These are phyloP conservation scores for Pitta sordida DNA, from an alignment of 2,113 vertebrate species.

Conservation along the genomic window DNA sequence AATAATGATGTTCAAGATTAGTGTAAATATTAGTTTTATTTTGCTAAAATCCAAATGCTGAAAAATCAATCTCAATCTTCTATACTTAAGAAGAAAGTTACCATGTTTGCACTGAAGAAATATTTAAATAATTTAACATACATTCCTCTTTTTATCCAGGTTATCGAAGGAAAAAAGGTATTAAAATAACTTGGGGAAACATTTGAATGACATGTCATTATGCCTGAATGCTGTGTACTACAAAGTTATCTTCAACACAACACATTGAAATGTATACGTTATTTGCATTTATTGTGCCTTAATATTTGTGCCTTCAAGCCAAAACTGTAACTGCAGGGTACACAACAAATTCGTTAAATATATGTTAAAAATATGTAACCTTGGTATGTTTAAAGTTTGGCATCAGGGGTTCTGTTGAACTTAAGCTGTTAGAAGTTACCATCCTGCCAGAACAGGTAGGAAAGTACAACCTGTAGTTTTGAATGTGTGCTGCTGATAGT, in stretches of 20 bases:
- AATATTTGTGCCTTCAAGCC: slow-evolving; percentile 67
- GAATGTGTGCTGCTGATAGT: not conserved
- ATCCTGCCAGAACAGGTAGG: not conserved
- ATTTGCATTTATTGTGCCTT: slow-evolving; percentile 75
- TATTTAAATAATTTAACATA: slow-evolving; percentile 55
- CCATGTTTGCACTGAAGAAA: slow-evolving; percentile 31
- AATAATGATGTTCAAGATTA: not conserved
- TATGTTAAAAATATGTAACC: slow-evolving; percentile 5
- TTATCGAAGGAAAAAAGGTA: slow-evolving; percentile 58
- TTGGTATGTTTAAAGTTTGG: slow-evolving; percentile 26
- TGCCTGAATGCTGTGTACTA: slow-evolving; percentile 31
- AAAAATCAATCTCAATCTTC: slow-evolving; percentile 5
- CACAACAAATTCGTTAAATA: slow-evolving; percentile 19
- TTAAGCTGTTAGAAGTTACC: slow-evolving; percentile 58
- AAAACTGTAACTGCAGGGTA: slow-evolving; percentile 60
- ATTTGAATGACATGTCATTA: slow-evolving; percentile 59
- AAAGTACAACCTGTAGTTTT: not conserved
- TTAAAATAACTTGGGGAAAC: slow-evolving; percentile 61
- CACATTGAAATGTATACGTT: slow-evolving; percentile 58
- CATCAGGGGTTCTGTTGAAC: slow-evolving; percentile 53
- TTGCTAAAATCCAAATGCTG: slow-evolving; percentile 34
- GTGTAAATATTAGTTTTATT: slow-evolving; percentile 34
- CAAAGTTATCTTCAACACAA: slow-evolving; percentile 54
- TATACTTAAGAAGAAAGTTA: not conserved
- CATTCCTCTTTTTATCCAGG: slow-evolving; percentile 52